Conservation (phyloP, 2,888 invertebrate species). For the Masnerella sp. region DNA sequence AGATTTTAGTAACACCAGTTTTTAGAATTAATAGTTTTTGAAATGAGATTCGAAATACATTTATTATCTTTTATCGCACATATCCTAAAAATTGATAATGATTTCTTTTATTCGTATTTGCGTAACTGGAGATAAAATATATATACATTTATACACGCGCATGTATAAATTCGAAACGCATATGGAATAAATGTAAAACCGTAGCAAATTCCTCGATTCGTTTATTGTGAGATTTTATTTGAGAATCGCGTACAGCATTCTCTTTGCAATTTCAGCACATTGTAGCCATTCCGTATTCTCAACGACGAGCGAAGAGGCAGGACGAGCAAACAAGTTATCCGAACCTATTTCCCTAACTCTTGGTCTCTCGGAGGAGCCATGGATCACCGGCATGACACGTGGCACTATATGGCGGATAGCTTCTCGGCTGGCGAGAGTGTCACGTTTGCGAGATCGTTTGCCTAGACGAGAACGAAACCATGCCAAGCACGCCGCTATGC, state of each 20-base stretch:
- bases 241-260: slow-evolving; percentile 55
- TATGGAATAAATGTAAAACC: slow-evolving; percentile 47
- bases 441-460: slow-evolving; percentile 61
- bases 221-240: slow-evolving; percentile 57
- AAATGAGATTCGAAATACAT: too few relatives aligned
- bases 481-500: slow-evolving; percentile 72
- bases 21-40: too few relatives aligned
- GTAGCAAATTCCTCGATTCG: slow-evolving; percentile 55
- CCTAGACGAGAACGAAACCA: slow-evolving; percentile 61
- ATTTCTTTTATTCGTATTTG: too few relatives aligned
- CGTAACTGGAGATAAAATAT: too few relatives aligned
- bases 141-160: too few relatives aligned
- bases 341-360: slow-evolving; percentile 77
- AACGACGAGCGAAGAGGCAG: slow-evolving; percentile 64
- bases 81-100: too few relatives aligned
- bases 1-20: too few relatives aligned
- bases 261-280: slow-evolving; percentile 71
- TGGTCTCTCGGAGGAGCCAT: slow-evolving; percentile 75
- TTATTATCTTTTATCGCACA: too few relatives aligned
- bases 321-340: slow-evolving; percentile 75
- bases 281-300: slow-evolving; percentile 73
- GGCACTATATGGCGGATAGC: slow-evolving; percentile 64
- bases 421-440: slow-evolving; percentile 60
- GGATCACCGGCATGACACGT: slow-evolving; percentile 73
- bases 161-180: slow-evolving; percentile 18